Percentiles rank a stretch among this genome's conserved stretches.
phyloP scores from a whole-genome alignment of 1,140 invertebrate genomes.

The Macrosteles quadrilineatus region DNA sequence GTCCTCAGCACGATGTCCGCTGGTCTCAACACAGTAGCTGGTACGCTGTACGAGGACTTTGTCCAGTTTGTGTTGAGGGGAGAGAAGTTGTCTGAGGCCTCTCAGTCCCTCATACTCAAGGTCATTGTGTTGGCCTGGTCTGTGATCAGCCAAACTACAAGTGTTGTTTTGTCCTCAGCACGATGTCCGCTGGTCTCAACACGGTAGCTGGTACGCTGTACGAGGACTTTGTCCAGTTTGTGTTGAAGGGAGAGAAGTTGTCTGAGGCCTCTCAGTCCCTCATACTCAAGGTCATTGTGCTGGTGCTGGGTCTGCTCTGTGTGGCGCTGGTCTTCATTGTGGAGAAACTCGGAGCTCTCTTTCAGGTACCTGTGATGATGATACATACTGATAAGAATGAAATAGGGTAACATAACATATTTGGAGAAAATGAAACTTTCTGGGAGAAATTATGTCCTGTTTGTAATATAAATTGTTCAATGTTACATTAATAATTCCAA shows the following conservation, averaged over 20 bases:
- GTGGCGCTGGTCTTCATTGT: constrained; percentile 62
- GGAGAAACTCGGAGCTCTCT: constrained; percentile 59
- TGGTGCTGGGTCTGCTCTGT: constrained; percentile 59
- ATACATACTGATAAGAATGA: not conserved
- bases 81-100: too few species aligned
- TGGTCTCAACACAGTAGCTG: too few species aligned
- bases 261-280: constrained; percentile 51
- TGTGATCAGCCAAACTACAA: too few species aligned
- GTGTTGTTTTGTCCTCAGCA: constrained; percentile 51
- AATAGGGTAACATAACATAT: not conserved
- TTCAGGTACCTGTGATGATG: constrained; percentile 48
- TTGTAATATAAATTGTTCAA: not conserved
- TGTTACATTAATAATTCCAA: not conserved
- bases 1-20: too few species aligned
- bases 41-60: too few species aligned
- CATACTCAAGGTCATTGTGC: constrained; percentile 60
- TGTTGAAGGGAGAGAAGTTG: constrained; percentile 46
- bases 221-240: constrained; percentile 61
- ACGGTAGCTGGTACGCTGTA: constrained; percentile 66
- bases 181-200: constrained; percentile 65
- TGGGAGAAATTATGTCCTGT: not conserved
- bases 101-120: too few species aligned
- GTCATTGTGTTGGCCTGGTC: too few species aligned
- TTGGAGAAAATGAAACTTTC: not conserved
- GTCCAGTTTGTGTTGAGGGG: too few species aligned